Base-by-base conservation (phyloP, 2,797 vertebrate species). In the Valencia hispanica region DNA sequence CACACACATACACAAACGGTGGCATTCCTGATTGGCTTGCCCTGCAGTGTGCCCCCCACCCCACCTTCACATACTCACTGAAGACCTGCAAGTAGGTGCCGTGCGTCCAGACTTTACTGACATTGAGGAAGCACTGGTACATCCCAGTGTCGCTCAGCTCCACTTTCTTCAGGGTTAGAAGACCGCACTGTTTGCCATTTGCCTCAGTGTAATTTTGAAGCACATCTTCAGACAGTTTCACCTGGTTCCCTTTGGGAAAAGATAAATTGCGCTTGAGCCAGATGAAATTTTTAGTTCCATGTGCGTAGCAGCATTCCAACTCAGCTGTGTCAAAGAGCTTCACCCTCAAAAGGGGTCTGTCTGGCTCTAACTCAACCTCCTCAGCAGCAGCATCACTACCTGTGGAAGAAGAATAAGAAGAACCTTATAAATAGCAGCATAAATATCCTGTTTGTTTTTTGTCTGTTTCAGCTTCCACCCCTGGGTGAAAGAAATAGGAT, bases 71-170 rank as follows among this genome's bases (percentile, higher is more conserved):
- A 63, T 5, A 94, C 95, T 95, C 83, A 95, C 95, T 73, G 85
- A 87, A 93, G 79, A 95, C 91, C 5, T 88, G 91, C 79, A 96
- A 82, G 85, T 88, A 96, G 86, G 96, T 96, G 75, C 96, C 95
- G 30, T 90, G 88, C 6, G 93, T 83, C 0, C 0, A 0, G 8
- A 1, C 0, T 0, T 0, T 0, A 3, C 8, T 59, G 15, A 0
- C 0, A 0, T 27, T 57, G 50, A 95, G 34, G 0, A 0, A 0
- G 71, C 96, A 96, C 8, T 14, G 79, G 88, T 96, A 96, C 47
- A 96, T 17, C 9, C 91, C 95, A 0, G 81, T 7, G 77, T 96
- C 41, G 0, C 18, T 50, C 45, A 82, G 0, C 0, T 0, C 0
- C 14, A 84, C 78, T 0, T 22, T 0, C 0, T 0, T 0, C 0